phyloP scores from a whole-genome alignment of 2,888 invertebrate species.

The Anagyrus pseudococci region DNA sequence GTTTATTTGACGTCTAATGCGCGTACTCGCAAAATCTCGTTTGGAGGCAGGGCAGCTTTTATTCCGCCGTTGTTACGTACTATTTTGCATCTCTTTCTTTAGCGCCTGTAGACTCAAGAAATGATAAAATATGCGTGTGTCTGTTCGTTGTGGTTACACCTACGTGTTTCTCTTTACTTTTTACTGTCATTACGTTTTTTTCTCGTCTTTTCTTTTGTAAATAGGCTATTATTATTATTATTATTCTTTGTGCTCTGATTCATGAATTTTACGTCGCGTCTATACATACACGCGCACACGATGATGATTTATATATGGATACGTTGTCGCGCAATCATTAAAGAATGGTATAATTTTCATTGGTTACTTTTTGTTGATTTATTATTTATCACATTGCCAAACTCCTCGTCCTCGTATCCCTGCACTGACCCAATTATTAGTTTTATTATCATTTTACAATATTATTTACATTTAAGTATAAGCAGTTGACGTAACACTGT shows the following conservation, averaged over 20 bases:
- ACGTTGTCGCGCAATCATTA: slow-evolving; percentile 49
- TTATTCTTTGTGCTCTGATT: slow-evolving; percentile 44
- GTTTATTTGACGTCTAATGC: too few species aligned
- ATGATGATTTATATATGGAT: slow-evolving; percentile 31
- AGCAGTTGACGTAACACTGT: too few species aligned
- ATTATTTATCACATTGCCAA: not conserved
- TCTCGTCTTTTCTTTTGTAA: slow-evolving; percentile 47
- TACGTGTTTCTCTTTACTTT: slow-evolving; percentile 39
- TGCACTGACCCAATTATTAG: too few species aligned
- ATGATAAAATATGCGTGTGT: not conserved
- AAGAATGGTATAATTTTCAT: slow-evolving; percentile 54
- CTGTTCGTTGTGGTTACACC: slow-evolving; percentile 11
- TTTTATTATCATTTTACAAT: too few species aligned
- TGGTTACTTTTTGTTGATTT: slow-evolving; percentile 46
- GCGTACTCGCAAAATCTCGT: too few species aligned
- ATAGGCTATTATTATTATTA: slow-evolving; percentile 42
- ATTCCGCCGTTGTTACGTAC: too few species aligned
- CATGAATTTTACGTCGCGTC: slow-evolving; percentile 9
- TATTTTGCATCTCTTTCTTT: not conserved
- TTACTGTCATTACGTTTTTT: slow-evolving; percentile 35
- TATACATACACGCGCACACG: slow-evolving; percentile 14
- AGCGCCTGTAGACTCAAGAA: too few species aligned
- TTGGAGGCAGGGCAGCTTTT: too few species aligned
- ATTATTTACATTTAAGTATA: not conserved
- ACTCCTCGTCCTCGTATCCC: too few species aligned